Evolutionary conservation across 2,888 invertebrate species (phyloP).

Genomic region (Cacoxenus indagator): DNA sequence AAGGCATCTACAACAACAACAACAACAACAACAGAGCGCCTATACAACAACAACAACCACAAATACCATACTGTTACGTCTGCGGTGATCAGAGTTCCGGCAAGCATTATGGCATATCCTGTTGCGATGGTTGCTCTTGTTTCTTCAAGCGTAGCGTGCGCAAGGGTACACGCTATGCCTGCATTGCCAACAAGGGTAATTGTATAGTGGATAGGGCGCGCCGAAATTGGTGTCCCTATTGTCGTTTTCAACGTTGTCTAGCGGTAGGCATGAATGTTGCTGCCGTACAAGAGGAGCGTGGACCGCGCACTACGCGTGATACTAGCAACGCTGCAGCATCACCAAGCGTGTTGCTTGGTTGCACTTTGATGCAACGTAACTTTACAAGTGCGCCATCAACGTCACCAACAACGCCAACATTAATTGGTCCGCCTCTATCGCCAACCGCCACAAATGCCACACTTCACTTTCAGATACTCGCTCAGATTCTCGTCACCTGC

Average conservation of each 20-base stretch:
- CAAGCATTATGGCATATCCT: slow-evolving; percentile 86
- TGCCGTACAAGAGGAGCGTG: slow-evolving; percentile 88
- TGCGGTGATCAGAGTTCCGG: slow-evolving; percentile 88
- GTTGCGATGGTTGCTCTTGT: slow-evolving; percentile 91
- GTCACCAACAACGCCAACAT: neutral
- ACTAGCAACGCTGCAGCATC: too few species aligned
- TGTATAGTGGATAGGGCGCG: slow-evolving; percentile 86
- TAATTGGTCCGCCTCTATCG: neutral
- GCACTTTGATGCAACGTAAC: too few species aligned
- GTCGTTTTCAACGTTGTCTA: slow-evolving; percentile 84
- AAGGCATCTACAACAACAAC: slow-evolving; percentile 27
- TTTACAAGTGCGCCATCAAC: too few species aligned
- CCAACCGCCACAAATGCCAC: slow-evolving; percentile 20
- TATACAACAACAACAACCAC: neutral
- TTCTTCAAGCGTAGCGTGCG: slow-evolving; percentile 89
- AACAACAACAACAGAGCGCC: neutral
- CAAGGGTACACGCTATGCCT: slow-evolving; percentile 80
- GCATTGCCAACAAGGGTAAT: slow-evolving; percentile 82
- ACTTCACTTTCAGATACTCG: slow-evolving; percentile 73
- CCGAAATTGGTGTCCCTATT: slow-evolving; percentile 90
- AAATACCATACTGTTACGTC: slow-evolving; percentile 75
- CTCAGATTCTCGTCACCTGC: slow-evolving; percentile 75
- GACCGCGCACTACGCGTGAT: slow-evolving; percentile 74
- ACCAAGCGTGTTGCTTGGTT: too few species aligned
- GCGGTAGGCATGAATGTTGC: slow-evolving; percentile 83